Base-by-base conservation (phyloP, 2,888 invertebrate species). In the Netelia melanura region DNA sequence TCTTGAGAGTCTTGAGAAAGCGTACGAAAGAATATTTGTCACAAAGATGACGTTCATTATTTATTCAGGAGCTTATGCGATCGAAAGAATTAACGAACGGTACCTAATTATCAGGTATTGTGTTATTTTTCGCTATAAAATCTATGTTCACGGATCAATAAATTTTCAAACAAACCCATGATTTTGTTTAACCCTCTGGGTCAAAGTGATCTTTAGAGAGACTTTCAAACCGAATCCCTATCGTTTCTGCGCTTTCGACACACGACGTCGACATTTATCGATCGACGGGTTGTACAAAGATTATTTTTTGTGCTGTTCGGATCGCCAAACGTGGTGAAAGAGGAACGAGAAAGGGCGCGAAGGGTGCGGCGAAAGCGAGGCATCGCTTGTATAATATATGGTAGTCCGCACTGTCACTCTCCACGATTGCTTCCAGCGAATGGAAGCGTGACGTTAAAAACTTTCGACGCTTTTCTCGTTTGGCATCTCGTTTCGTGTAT, bases 391-490 rank as follows among this genome's bases (percentile, higher is more conserved):
- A 67, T 38, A 38, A 38, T 38, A 54, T 58, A 54, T 72, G 54
- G 54, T 70, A 81, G 58, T 78, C 58, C 52, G 79, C 65, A 72
- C 85, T 81, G 85, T 85, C 83, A 86, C 30, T 23, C 62, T 44
- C 54, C n/a, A 9, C 52, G 58, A 81, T 61, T 72, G 64, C 65
- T 76, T 67, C 52, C 71, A 84, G 54, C 68, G 78, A 76, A 83
- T 79, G 68, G 80, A 38, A 80, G 25, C 81, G 78, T 85, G 86
- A 86, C 83, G 85, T 79, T 85, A 79, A 86, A 86, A 86, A 77
- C 78, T 83, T 78, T 75, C 76, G 76, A 79, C 67, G 54, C 43
- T 48, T 17, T 62, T 72, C 65, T 61, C 52, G 62, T 17, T 23
- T 14, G 75, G 56, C 64, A 14, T 70, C 64, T 30, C 10, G 43